These are phyloP conservation scores for Pseudomyrmex flavicornis DNA, from an alignment of 1,140 invertebrate species.

Conservation along the genomic window DNA sequence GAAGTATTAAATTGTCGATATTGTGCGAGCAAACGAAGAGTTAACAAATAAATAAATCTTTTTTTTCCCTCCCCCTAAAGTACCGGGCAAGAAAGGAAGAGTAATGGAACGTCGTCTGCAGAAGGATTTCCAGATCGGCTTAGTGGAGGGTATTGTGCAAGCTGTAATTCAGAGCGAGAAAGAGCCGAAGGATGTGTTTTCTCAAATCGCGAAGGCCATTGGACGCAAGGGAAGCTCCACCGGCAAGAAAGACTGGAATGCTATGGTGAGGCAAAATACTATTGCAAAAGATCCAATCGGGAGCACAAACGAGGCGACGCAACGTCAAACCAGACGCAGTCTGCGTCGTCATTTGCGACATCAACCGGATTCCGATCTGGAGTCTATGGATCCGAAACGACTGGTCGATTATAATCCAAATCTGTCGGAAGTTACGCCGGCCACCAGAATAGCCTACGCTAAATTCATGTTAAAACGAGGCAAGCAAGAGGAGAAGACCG, in stretches of 20 bases:
- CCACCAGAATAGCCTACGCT: constrained; percentile 92
- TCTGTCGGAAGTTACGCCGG: constrained; percentile 89
- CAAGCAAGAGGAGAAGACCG: not conserved
- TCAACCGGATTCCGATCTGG: constrained; percentile 86
- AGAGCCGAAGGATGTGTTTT: constrained; percentile 91
- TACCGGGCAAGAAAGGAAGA: constrained; percentile 93
- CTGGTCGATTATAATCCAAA: constrained; percentile 93
- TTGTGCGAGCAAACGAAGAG: not conserved
- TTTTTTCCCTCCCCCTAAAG: constrained; percentile 78
- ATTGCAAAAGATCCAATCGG: constrained; percentile 91
- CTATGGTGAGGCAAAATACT: constrained; percentile 90
- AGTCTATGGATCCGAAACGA: constrained; percentile 89
- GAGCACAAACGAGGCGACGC: constrained; percentile 88
- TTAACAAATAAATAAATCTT: not conserved
- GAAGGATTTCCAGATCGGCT: constrained; percentile 96
- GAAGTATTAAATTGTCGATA: too few relatives aligned
- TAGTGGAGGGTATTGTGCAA: constrained; percentile 93
- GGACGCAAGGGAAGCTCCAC: constrained; percentile 87
- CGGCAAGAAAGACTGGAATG: constrained; percentile 94
- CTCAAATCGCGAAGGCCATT: constrained; percentile 91
- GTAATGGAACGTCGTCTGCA: constrained; percentile 93
- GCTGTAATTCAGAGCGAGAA: constrained; percentile 89
- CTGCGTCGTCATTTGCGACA: constrained; percentile 88
- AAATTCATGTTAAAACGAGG: constrained; percentile 92
- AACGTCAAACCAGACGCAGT: constrained; percentile 88